Base-by-base conservation (phyloP, 2,797 vertebrate genomes). In the Sebastes taczanowskii region DNA sequence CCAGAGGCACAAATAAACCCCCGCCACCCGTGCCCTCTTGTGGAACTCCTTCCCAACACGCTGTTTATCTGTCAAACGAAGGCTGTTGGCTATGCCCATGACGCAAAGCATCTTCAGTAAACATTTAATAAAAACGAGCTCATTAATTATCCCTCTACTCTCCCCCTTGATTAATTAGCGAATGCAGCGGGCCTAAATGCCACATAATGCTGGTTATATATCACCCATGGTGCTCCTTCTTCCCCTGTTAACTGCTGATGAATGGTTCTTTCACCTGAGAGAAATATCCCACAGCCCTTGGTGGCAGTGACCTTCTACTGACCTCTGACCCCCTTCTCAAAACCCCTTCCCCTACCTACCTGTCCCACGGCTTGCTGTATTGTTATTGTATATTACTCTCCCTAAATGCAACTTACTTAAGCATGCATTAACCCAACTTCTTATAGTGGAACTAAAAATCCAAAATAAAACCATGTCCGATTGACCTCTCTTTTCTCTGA, bases 341-440 rank as follows among this genome's bases (percentile, higher is more conserved):
- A 16, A 16, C 53, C 79, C 76, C 62, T 18, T 9, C 34, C 75
- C 86, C 80, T 30, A 30, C 55, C 68, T 66, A 80, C 82, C 86
- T 89, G 61, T 90, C 88, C 95, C 95, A 83, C 89, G 95, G 96
- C 97, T 97, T 97, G 96, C 96, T 96, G 94, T 97, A 96, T 92
- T 96, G 96, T 96, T 94, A 94, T 92, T 96, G 96, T 93, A 91
- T 91, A 92, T 95, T 97, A 97, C 96, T 98, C 96, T 97, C 97
- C 97, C 98, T 99, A 99, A 99, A 97, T 98, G 98, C 98, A 99
- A 99, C 98, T 99, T 98, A 97, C 96, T 98, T 96, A 97, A 97
- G 97, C 97, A 98, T 97, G 97, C 96, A 95, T 96, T 95, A 95
- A 96, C 94, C 93, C 89, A 82, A 90, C 87, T 95, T 95, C 94